Evolutionary conservation across 2,113 vertebrate species (phyloP), one percentile per base, ranked within the genome.

Genomic region (Dendropsophus ebraccatus): DNA sequence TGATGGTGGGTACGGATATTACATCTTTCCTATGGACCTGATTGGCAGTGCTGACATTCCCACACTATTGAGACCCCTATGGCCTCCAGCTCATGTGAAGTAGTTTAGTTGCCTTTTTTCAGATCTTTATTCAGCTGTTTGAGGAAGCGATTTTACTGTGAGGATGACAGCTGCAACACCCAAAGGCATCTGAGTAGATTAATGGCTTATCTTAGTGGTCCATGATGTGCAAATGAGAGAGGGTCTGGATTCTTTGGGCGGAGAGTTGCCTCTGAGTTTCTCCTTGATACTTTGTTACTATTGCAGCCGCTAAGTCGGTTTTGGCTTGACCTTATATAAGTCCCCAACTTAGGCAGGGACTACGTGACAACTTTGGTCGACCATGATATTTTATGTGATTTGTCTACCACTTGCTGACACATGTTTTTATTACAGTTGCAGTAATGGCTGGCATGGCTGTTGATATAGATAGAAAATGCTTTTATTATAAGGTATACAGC

Each of bases 61-160:
- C 1, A 41, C 45, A 28, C 13, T 30, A 19, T 23, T 2, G n/a
- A 23, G 47, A 28, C 73, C 25, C 19, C 30, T 14, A 2, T 28
- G 16, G 30, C 73, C 45, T 49, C 14, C 14, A 28, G 1, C 25
- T 76, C 25, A 30, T 30, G 10, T 17, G 41, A 32, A 41, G 67
- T 70, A 19, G 45, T 50, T 75, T 70, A 19, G 45, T 50, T 75
- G 23, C 14, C 6, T 30, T 52, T 28, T 74, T 28, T 8, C 45
- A 50, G n/a, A 41, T 49, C 73, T 50, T 49, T 76, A 47, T 30
- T 76, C 73, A 76, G 73, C 41, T 76, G 47, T 25, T 50, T 50
- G 25, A 52, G 47, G 45, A 69, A 69, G 65, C 30, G 17, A 21
- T 30, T 69, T 19, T 21, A 69, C 19, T n/a, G 21, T 41, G 21